Percentiles rank a stretch among this genome's conserved stretches.
phyloP scores from a whole-genome alignment of 2,888 invertebrate genomes.

The Pseudococcus jackbeardsleyi region DNA sequence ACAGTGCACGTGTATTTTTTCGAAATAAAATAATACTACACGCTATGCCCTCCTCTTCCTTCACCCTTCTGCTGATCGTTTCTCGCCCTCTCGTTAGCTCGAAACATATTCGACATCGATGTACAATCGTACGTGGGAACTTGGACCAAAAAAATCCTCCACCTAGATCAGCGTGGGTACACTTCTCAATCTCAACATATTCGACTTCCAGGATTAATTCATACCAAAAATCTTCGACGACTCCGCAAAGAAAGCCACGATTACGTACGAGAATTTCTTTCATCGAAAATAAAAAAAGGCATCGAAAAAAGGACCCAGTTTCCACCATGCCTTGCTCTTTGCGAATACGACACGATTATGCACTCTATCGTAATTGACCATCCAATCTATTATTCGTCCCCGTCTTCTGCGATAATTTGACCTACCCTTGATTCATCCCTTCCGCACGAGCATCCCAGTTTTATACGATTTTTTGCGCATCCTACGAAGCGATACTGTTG shows the following conservation, averaged over 20 bases:
- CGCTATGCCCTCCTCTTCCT: background rate
- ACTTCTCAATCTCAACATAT: background rate
- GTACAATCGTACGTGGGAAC: background rate
- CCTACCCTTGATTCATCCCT: background rate
- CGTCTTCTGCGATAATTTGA: background rate
- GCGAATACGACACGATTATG: background rate
- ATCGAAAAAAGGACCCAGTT: background rate
- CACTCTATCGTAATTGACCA: conserved; percentile 4
- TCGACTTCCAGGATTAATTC: background rate
- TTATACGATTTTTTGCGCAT: background rate
- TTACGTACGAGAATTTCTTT: background rate
- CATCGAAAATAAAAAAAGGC: background rate
- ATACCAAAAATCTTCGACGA: too few species aligned
- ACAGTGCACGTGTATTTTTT: background rate
- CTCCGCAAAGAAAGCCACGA: background rate
- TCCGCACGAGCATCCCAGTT: background rate
- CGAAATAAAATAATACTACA: background rate
- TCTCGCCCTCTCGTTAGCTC: background rate
- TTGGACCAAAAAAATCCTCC: background rate
- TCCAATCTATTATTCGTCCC: background rate
- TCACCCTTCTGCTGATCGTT: too few species aligned
- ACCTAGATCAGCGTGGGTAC: background rate
- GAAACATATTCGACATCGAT: background rate
- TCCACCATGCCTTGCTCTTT: background rate
- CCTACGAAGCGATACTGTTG: background rate